phyloP scores from a whole-genome alignment of 2,797 vertebrate genomes.

The Argyrosomus regius region DNA sequence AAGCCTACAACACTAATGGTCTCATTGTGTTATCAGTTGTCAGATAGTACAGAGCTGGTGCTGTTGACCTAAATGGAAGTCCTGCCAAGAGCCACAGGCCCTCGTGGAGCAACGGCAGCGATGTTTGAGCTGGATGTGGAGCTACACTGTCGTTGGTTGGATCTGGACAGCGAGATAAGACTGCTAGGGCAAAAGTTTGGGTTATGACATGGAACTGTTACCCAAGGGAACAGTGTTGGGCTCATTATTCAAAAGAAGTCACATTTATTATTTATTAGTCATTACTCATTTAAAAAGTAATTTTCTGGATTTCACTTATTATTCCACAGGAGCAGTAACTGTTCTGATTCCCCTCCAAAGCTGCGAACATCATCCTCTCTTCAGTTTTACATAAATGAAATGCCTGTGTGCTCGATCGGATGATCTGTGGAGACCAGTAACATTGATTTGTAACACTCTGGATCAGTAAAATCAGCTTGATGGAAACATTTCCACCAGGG shows the following conservation, averaged over 20 bases:
- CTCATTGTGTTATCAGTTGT: slow-evolving; percentile 73
- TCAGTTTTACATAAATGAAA: slow-evolving; percentile 10
- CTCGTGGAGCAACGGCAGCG: slow-evolving; percentile 1
- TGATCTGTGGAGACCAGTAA: slow-evolving; percentile 27
- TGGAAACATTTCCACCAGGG: slow-evolving; percentile 14
- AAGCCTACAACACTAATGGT: slow-evolving; percentile 64
- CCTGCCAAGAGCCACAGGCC: slow-evolving; percentile 47
- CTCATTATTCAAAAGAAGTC: slow-evolving; percentile 54
- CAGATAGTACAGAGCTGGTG: slow-evolving; percentile 54
- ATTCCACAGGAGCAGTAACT: slow-evolving; percentile 45
- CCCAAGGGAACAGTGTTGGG: slow-evolving; percentile 25
- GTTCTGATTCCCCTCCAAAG: slow-evolving; percentile 33
- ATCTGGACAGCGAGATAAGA: slow-evolving; percentile 41
- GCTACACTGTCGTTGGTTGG: slow-evolving; percentile 12
- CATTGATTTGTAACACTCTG: slow-evolving; percentile 24
- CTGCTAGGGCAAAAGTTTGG: slow-evolving; percentile 34
- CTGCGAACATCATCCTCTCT: slow-evolving; percentile 15
- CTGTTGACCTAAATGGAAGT: slow-evolving; percentile 71
- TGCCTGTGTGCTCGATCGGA: not conserved
- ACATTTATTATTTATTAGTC: slow-evolving; percentile 50
- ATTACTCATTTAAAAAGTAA: slow-evolving; percentile 58
- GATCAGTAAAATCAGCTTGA: slow-evolving; percentile 21
- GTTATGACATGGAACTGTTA: not conserved
- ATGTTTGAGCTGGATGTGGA: slow-evolving; percentile 52
- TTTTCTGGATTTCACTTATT: slow-evolving; percentile 46